Base-by-base conservation (phyloP, 2,113 vertebrate species). In the Elanus axillaris region DNA sequence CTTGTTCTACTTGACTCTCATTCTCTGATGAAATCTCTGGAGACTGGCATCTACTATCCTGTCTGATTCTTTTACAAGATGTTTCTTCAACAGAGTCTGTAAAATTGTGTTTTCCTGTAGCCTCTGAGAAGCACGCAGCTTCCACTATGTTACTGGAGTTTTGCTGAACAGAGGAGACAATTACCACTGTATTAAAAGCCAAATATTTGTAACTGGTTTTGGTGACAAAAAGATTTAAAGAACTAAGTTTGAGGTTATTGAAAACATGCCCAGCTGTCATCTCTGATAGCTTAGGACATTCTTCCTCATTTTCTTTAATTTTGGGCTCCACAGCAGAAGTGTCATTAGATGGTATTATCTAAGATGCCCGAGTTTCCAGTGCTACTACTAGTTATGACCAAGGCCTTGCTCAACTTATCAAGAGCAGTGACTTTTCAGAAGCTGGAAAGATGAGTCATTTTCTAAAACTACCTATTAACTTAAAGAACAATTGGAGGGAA, bases 101-200 rank as follows among this genome's bases (percentile, higher is more conserved):
- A 68, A 45, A 64, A 67, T 3, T 36, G 10, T 34, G 56, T 93
- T 93, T 91, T 48, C 71, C 62, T 50, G n/a, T 26, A 81, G 68
- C 17, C 38, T 91, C 62, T 62, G 75, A 86, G 45, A 71, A 48
- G 48, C 62, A 69, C n/a, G 50, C n/a, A 50, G 45, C 26, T 88
- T 94, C 91, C 55, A 62, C 52, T 42, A 7, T 7, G 19, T 78
- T 52, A 78, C 40, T 40, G 17, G 43, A 71, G 23, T 73, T 90
- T 34, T 76, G 60, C 97, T 97, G 48, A 86, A 88, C 11, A 93
- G 53, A 93, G 21, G 42, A 91, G 48, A 92, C 50, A 76, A 78
- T 63, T 63, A 78, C 2, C 32, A 45, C 18, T 2, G 6, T 50
- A 67, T 56, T 68, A 66, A 85, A 18, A 32, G 4, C 5, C 43